Percentiles rank a stretch among this genome's conserved stretches.
Conservation (phyloP, 2,113 vertebrate species). For the Myotis yumanensis region DNA sequence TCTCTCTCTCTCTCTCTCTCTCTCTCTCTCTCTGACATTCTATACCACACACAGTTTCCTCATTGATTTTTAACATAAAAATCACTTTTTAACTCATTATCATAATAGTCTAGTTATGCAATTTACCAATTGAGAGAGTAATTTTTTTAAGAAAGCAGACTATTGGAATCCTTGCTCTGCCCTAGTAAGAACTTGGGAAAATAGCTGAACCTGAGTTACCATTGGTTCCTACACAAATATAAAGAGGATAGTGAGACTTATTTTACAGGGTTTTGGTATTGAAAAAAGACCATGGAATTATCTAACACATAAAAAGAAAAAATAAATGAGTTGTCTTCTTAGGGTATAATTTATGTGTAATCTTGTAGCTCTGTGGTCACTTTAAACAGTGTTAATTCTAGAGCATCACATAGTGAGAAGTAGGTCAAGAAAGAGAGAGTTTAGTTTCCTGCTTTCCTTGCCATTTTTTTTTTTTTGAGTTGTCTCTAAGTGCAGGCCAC, state of each 20-base stretch:
- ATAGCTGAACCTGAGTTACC: neutral
- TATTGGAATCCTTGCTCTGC: neutral
- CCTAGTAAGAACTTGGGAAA: neutral
- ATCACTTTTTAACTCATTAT: neutral
- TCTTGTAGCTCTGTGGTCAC: neutral
- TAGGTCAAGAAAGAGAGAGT: neutral
- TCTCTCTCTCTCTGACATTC: neutral
- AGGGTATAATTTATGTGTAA: neutral
- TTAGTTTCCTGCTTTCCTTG: neutral
- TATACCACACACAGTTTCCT: neutral
- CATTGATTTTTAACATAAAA: conserved; percentile 34
- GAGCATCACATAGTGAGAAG: neutral
- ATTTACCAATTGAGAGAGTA: neutral
- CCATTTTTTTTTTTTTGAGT: neutral
- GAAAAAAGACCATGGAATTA: neutral
- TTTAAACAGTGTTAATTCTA: neutral
- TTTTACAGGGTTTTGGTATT: neutral
- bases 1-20: too few relatives aligned
- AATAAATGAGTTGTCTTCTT: neutral
- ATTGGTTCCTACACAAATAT: neutral
- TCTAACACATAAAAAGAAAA: neutral
- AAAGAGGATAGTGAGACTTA: neutral
- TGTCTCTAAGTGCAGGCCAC: neutral
- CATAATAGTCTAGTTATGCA: neutral
- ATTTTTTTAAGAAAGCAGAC: neutral